Evolutionary conservation across 2,113 vertebrate species (phyloP).

Genomic region (Peromyscus maniculatus): DNA sequence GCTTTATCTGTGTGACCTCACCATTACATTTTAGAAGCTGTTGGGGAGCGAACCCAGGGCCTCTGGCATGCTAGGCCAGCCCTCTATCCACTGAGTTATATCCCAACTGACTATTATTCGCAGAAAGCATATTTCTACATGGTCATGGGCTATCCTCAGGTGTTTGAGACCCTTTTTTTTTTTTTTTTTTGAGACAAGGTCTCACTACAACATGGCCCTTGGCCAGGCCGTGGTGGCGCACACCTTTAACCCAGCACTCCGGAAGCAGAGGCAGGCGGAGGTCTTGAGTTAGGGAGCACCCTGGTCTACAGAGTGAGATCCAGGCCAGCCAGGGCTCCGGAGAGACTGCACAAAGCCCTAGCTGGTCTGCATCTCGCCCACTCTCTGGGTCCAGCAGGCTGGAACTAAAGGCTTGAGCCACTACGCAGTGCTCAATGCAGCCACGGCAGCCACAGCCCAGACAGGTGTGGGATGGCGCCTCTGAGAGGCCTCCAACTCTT

Average conservation of each 20-base stretch:
- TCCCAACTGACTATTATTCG: too few species aligned
- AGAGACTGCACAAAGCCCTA: neutral
- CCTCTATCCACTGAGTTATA: neutral
- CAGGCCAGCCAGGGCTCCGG: neutral
- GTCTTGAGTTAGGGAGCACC: too few species aligned
- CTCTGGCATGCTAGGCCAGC: neutral
- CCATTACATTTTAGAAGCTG: too few species aligned
- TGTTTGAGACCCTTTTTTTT: too few species aligned
- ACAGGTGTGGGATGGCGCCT: neutral
- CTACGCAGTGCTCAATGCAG: neutral
- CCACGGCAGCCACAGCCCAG: accelerated
- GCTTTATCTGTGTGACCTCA: neutral
- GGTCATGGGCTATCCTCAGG: too few species aligned
- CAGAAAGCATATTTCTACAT: too few species aligned
- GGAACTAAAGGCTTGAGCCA: neutral
- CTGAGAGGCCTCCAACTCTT: neutral
- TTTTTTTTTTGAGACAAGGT: too few species aligned
- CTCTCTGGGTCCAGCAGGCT: neutral
- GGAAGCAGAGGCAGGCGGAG: too few species aligned
- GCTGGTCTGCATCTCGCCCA: too few species aligned
- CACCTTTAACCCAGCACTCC: too few species aligned
- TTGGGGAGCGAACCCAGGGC: neutral
- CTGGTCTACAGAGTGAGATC: neutral
- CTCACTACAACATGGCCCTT: too few species aligned
- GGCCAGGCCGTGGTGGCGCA: too few species aligned